Evolutionary conservation across 2,113 vertebrate genomes (phyloP).

Genomic region (Cairina moschata): DNA sequence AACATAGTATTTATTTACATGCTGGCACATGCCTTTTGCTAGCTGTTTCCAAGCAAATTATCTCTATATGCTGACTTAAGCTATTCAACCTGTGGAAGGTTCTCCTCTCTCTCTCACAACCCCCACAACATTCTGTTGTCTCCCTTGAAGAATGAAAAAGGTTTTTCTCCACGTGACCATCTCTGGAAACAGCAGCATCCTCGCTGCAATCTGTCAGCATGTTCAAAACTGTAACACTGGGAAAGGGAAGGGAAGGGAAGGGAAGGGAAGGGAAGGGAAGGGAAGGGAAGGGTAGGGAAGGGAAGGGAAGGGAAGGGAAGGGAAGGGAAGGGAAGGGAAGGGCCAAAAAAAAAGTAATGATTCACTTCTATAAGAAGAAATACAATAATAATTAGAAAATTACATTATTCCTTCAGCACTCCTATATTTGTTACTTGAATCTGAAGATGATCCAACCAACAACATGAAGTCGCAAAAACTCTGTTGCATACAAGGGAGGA

Average conservation of each 20-base stretch:
- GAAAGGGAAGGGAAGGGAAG: too few relatives aligned
- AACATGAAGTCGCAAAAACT: fast-evolving
- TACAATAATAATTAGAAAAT: background rate
- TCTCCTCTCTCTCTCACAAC: background rate
- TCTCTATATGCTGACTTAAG: background rate
- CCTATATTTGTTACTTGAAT: background rate
- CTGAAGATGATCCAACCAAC: background rate
- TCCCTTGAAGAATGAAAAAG: background rate
- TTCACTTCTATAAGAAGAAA: background rate
- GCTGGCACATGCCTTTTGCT: background rate
- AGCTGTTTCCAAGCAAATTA: background rate
- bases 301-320: too few relatives aligned
- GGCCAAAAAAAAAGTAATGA: background rate
- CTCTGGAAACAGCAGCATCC: background rate
- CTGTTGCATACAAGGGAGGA: background rate
- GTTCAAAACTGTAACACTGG: background rate
- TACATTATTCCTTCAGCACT: background rate
- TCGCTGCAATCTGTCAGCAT: background rate
- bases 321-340: too few relatives aligned
- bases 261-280: too few relatives aligned
- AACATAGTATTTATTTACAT: background rate
- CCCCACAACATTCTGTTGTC: background rate
- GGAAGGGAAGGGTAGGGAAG: too few relatives aligned
- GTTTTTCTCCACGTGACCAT: background rate
- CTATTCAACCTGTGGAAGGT: background rate